Conservation (phyloP, 2,888 invertebrate species). For the Thera obeliscata region DNA sequence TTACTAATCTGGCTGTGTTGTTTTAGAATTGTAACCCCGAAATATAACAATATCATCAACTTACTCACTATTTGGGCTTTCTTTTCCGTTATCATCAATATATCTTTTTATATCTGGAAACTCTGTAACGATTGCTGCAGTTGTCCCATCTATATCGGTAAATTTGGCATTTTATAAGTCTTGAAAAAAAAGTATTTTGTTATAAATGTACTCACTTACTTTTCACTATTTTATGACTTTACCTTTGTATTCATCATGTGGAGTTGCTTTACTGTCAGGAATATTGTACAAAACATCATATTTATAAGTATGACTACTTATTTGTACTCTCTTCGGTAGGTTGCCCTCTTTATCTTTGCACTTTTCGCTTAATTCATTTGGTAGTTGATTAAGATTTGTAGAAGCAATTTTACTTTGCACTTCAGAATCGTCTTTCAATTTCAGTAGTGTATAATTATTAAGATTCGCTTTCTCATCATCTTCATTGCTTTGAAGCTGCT, state of each 20-base stretch:
- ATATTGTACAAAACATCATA: slow-evolving; percentile 50
- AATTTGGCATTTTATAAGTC: no score
- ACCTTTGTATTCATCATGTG: neutral
- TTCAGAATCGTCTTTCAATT: neutral
- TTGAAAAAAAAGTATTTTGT: neutral
- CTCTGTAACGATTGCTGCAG: neutral
- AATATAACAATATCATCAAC: slow-evolving; percentile 12
- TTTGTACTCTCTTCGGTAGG: slow-evolving; percentile 46
- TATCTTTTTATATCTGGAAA: neutral
- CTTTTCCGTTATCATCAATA: neutral
- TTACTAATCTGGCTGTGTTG: neutral
- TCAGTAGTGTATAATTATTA: neutral
- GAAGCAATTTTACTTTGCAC: neutral
- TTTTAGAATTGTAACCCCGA: neutral
- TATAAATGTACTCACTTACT: neutral
- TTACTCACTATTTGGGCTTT: slow-evolving; percentile 32
- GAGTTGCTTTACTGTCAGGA: slow-evolving; percentile 15
- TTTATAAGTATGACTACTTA: slow-evolving; percentile 50
- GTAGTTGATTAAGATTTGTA: neutral
- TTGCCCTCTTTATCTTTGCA: neutral
- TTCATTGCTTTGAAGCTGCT: neutral
- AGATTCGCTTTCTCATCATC: neutral
- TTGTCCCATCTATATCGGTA: slow-evolving; percentile 1
- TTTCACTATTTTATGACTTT: slow-evolving; percentile 2
- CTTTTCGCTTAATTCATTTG: slow-evolving; percentile 4